Percentiles rank a stretch among this genome's conserved stretches.
Conservation (phyloP, 2,797 vertebrate genomes). For the Oryzias sinensis region DNA sequence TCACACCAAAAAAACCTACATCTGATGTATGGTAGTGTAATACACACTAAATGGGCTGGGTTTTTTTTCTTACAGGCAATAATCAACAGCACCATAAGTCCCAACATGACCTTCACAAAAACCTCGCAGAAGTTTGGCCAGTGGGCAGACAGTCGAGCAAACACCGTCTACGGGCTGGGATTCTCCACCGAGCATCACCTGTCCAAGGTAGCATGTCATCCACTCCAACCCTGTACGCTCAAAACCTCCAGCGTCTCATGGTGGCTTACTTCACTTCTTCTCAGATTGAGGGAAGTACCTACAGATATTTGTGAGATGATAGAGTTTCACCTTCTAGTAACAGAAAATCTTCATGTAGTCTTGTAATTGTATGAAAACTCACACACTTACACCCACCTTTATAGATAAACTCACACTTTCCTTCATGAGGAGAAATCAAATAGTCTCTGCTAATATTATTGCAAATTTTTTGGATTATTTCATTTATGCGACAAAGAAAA, state of each 20-base stretch:
- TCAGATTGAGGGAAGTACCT: too few species aligned
- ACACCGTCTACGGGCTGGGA: conserved; percentile 96
- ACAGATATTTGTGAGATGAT: too few species aligned
- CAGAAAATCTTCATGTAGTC: too few species aligned
- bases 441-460: too few species aligned
- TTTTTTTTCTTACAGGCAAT: conserved; percentile 85
- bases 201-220: conserved; percentile 68
- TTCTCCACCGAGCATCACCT: conserved; percentile 98
- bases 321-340: too few species aligned
- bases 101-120: conserved; percentile 99
- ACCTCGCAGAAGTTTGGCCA: conserved; percentile 99
- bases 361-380: too few species aligned
- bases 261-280: too few species aligned
- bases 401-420: too few species aligned
- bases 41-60: conserved; percentile 26
- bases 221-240: conserved; percentile 2
- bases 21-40: conserved; percentile 19
- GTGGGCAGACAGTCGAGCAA: conserved; percentile 97
- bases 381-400: too few species aligned
- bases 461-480: too few species aligned
- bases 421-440: too few species aligned
- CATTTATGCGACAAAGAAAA: too few species aligned
- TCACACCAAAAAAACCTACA: not conserved
- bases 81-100: conserved; percentile 99
- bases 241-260: conserved; percentile 5